A percentile compares a stretch with the other conserved stretches of the same genome.
These are phyloP conservation scores for Pammene aurita DNA, from an alignment of 2,888 invertebrate genomes.

Conservation along the genomic window DNA sequence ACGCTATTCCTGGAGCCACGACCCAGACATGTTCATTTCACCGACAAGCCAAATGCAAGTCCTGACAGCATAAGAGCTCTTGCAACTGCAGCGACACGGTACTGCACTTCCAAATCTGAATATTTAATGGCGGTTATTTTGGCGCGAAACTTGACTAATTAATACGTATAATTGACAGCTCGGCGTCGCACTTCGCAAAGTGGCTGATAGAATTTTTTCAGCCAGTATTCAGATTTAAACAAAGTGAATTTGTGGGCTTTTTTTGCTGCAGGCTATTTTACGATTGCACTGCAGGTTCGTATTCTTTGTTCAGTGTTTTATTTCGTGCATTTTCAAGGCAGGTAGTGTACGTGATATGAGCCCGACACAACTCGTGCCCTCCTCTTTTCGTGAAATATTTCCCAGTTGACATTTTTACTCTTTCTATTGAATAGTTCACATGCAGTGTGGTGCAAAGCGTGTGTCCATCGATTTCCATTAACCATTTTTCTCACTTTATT, in stretches of 20 bases:
- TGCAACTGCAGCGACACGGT: constrained; percentile 69
- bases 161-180: constrained; percentile 69
- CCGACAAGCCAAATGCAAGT: constrained; percentile 75
- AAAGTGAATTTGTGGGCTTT: constrained; percentile 63
- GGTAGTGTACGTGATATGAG: constrained; percentile 66
- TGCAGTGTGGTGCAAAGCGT: constrained; percentile 32
- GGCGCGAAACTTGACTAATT: constrained; percentile 65
- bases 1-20: constrained; percentile 73
- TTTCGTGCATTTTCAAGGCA: constrained; percentile 69
- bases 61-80: constrained; percentile 65
- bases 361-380: constrained; percentile 53
- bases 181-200: constrained; percentile 52
- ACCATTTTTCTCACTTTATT: constrained; percentile 3
- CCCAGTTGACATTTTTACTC: constrained; percentile 66
- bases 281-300: constrained; percentile 65
- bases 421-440: constrained; percentile 57
- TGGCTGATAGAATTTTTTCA: constrained; percentile 62
- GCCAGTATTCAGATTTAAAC: constrained; percentile 64
- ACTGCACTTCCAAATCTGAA: constrained; percentile 78
- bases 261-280: constrained; percentile 64
- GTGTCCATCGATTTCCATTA: constrained; percentile 34
- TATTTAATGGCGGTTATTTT: constrained; percentile 77
- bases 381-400: constrained; percentile 72
- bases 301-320: constrained; percentile 72
- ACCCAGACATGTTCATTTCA: constrained; percentile 75